Percentiles rank a stretch among this genome's conserved stretches.
phyloP scores from a whole-genome alignment of 2,888 invertebrate genomes.

The Tenthredo scrophulariae region DNA sequence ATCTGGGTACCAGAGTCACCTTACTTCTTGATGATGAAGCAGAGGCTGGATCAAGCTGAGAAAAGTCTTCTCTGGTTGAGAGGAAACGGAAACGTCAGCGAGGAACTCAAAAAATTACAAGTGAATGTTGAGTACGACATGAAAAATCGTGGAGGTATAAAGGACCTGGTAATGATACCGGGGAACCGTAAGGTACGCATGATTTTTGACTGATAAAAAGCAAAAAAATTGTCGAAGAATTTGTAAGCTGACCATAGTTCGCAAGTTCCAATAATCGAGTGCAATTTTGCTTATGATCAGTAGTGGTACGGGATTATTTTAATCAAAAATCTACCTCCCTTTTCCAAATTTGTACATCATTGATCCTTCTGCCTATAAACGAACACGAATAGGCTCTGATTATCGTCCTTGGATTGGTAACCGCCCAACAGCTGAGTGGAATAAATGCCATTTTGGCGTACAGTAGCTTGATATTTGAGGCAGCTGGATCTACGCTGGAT shows the following conservation, averaged over 20 bases:
- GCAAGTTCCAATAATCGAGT: not conserved
- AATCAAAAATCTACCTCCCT: too few species aligned
- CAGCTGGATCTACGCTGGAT: not conserved
- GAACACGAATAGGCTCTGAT: conserved; percentile 35
- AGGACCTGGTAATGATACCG: conserved; percentile 49
- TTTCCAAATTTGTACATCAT: not conserved
- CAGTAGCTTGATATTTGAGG: not conserved
- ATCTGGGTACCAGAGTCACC: conserved; percentile 63
- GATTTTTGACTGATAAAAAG: not conserved
- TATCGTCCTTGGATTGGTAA: conserved; percentile 51
- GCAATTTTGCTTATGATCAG: not conserved
- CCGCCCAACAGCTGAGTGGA: conserved; percentile 59
- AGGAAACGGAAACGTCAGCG: conserved; percentile 63
- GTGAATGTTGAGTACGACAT: conserved; percentile 70
- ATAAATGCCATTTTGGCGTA: conserved; percentile 46
- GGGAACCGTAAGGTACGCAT: conserved; percentile 52
- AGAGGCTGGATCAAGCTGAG: conserved; percentile 63
- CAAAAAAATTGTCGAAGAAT: not conserved
- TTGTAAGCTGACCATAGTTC: too few species aligned
- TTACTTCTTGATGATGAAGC: conserved; percentile 59
- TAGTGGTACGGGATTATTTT: too few species aligned
- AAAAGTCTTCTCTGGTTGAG: conserved; percentile 65
- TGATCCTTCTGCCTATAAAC: not conserved
- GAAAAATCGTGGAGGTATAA: conserved; percentile 63
- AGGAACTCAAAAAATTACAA: conserved; percentile 65